phyloP scores from a whole-genome alignment of 1,140 invertebrate genomes.

The Papilio aristodemus region DNA sequence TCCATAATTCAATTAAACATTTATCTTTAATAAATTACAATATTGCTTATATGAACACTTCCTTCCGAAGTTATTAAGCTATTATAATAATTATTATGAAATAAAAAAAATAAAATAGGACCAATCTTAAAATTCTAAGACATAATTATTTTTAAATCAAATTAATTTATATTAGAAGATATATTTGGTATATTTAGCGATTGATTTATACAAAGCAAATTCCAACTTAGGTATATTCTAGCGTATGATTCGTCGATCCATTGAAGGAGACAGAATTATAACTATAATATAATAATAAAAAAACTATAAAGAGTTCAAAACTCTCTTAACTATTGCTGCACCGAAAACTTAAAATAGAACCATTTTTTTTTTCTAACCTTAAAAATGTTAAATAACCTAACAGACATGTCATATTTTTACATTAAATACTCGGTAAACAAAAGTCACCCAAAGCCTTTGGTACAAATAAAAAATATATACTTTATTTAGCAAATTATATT shows the following conservation, averaged over 20 bases:
- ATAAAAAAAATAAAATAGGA: conserved; percentile 18
- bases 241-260: conserved; percentile 75
- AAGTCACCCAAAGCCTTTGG: conserved; percentile 60
- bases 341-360: conserved; percentile 54
- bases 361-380: conserved; percentile 36
- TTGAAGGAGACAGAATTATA: conserved; percentile 52
- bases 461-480: conserved; percentile 43
- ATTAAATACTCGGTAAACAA: conserved; percentile 58
- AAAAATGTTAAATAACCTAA: conserved; percentile 49
- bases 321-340: conserved; percentile 64
- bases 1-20: conserved; percentile 22
- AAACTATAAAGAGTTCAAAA: conserved; percentile 64
- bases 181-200: conserved; percentile 72
- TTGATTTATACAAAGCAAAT: conserved; percentile 71
- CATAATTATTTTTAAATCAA: conserved; percentile 12
- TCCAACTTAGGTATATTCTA: conserved; percentile 78
- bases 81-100: conserved; percentile 28
- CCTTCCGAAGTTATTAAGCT: conserved; percentile 19
- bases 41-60: conserved; percentile 35
- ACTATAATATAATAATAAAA: conserved; percentile 48
- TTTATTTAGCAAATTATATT: conserved; percentile 43
- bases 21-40: conserved; percentile 33
- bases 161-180: conserved; percentile 40
- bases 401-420: conserved; percentile 41
- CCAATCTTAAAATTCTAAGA: conserved; percentile 26